These are phyloP conservation scores for Sula dactylatra DNA, from an alignment of 2,113 vertebrate genomes.

Conservation along the genomic window DNA sequence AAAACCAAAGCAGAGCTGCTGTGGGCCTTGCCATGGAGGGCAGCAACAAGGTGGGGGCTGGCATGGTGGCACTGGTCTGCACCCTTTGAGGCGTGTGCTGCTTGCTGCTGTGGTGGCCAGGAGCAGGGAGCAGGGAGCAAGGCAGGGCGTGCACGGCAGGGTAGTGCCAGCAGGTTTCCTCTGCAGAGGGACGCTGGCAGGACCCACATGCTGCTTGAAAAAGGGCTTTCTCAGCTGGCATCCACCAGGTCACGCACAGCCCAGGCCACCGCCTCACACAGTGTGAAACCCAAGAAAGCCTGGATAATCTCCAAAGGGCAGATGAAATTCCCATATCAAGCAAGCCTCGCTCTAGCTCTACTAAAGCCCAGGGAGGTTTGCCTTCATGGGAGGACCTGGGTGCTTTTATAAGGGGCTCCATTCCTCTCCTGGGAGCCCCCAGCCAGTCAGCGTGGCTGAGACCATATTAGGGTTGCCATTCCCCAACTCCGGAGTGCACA, in stretches of 20 bases:
- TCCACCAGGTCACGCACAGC: not conserved
- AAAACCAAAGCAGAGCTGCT: not conserved
- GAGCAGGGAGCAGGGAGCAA: not conserved
- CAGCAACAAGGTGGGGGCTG: no score
- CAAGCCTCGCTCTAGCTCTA: not conserved
- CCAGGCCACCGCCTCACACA: not conserved
- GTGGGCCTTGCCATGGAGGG: accelerated
- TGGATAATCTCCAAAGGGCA: slow-evolving; percentile 45
- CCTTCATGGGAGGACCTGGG: not conserved
- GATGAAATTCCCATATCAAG: slow-evolving; percentile 36
- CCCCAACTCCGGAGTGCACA: not conserved
- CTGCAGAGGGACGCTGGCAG: not conserved
- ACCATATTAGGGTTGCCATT: slow-evolving; percentile 40
- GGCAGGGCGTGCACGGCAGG: not conserved
- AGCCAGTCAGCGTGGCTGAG: slow-evolving; percentile 9
- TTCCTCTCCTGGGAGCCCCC: not conserved
- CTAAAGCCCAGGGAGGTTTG: not conserved
- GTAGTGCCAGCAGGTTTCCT: not conserved
- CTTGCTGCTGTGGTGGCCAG: not conserved
- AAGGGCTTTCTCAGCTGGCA: slow-evolving; percentile 6
- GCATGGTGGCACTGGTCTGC: accelerated
- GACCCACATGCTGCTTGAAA: not conserved
- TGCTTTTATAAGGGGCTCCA: slow-evolving; percentile 48
- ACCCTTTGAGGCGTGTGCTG: accelerated
- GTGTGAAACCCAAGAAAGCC: slow-evolving; percentile 50